Percentiles rank a stretch among this genome's conserved stretches.
These are phyloP conservation scores for Stegastes partitus DNA, from an alignment of 2,113 vertebrate species.

Conservation along the genomic window DNA sequence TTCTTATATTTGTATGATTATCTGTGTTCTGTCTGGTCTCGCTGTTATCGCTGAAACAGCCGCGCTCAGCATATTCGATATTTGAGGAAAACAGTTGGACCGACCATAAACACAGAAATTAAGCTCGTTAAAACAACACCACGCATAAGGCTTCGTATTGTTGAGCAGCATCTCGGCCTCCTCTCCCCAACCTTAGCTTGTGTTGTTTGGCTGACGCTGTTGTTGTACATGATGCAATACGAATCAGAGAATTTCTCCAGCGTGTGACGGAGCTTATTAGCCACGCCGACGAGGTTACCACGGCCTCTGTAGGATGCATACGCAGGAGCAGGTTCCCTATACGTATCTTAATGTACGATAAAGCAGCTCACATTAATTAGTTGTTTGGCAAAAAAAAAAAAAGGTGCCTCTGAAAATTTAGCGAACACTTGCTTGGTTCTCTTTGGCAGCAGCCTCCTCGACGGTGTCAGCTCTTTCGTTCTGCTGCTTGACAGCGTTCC, in stretches of 20 bases:
- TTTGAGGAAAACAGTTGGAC: too few species aligned
- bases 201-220: background rate
- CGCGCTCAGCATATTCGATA: background rate
- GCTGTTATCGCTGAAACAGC: too few species aligned
- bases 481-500: conserved; percentile 64
- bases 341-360: conserved; percentile 27
- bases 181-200: too few species aligned
- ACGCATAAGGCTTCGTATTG: background rate
- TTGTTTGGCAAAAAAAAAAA: conserved; percentile 26
- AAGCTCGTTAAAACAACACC: background rate
- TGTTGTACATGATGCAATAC: conserved; percentile 12
- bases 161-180: background rate
- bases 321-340: conserved; percentile 1
- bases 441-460: conserved; percentile 53
- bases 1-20: too few species aligned
- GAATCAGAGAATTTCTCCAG: conserved; percentile 14
- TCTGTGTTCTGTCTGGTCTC: too few species aligned
- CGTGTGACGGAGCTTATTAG: conserved; percentile 35
- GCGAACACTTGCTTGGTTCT: conserved; percentile 41
- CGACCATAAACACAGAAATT: background rate
- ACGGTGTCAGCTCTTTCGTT: conserved; percentile 64
- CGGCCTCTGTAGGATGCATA: conserved; percentile 14
- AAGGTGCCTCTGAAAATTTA: conserved; percentile 48
- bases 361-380: conserved; percentile 56
- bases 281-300: conserved; percentile 14